Conservation (phyloP, 2,888 invertebrate genomes). For the Hypselothyrea guttata region DNA sequence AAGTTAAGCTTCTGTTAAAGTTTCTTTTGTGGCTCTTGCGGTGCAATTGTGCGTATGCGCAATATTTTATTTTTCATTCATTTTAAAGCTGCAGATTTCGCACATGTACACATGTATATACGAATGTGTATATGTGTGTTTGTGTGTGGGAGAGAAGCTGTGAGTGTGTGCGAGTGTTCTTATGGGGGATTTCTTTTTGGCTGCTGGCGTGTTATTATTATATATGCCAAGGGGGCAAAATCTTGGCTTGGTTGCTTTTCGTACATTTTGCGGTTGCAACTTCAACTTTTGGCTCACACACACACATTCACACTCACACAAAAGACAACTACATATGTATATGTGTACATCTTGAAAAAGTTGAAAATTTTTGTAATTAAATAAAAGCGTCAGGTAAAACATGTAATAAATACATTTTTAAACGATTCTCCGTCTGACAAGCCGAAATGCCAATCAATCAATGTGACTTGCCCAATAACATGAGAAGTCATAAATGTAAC, state of each 20-base stretch:
- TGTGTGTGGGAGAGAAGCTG: background rate
- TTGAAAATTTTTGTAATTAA: slow-evolving; percentile 41
- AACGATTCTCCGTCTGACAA: slow-evolving; percentile 18
- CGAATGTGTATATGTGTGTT: background rate
- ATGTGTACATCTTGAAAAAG: slow-evolving; percentile 4
- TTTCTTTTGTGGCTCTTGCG: slow-evolving; percentile 20
- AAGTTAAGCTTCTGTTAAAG: slow-evolving; percentile 4
- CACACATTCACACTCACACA: background rate
- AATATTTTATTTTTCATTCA: slow-evolving; percentile 38
- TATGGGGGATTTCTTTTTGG: slow-evolving; percentile 17
- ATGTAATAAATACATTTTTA: slow-evolving; percentile 27
- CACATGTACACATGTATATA: no score
- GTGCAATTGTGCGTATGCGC: slow-evolving; percentile 46
- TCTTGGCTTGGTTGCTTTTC: slow-evolving; percentile 24
- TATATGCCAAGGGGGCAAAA: slow-evolving; percentile 1
- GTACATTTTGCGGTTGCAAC: slow-evolving; percentile 13
- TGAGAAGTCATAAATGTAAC: slow-evolving; percentile 44
- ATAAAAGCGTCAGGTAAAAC: slow-evolving; percentile 15
- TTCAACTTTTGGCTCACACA: slow-evolving; percentile 9
- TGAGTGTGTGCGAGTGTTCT: background rate
- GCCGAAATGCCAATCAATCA: slow-evolving; percentile 43
- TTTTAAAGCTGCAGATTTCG: slow-evolving; percentile 18
- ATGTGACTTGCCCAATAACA: slow-evolving; percentile 27
- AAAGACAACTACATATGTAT: background rate
- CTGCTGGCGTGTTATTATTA: slow-evolving; percentile 11